These are phyloP conservation scores for Eulemur mongoz DNA, from an alignment of 2,797 vertebrate species.

Conservation along the genomic window DNA sequence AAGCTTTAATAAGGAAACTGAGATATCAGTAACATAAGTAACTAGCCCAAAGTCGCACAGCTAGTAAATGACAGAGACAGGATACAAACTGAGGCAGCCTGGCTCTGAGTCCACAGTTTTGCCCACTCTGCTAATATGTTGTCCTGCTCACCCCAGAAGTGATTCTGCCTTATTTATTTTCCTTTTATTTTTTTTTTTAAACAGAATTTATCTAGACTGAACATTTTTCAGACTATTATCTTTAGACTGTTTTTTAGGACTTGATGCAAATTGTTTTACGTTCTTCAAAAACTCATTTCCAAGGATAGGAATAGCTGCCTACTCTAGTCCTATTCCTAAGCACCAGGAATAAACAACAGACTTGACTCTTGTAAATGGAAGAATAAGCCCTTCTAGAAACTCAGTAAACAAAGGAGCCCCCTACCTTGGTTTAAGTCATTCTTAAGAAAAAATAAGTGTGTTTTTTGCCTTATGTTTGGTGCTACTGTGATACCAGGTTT, in stretches of 20 bases:
- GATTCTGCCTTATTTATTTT: slow-evolving; percentile 15
- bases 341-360: not conserved
- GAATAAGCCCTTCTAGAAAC: slow-evolving; percentile 1
- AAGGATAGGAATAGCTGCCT: not conserved
- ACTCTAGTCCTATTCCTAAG: not conserved
- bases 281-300: slow-evolving; percentile 46
- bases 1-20: not conserved
- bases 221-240: slow-evolving; percentile 17
- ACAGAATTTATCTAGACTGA: not conserved
- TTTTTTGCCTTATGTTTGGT: not conserved
- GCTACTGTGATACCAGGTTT: not conserved
- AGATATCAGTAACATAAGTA: not conserved
- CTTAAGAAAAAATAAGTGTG: not conserved
- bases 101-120: not conserved
- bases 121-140: not conserved
- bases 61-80: not conserved
- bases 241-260: slow-evolving; percentile 48
- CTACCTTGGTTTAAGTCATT: slow-evolving; percentile 30
- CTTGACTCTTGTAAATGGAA: not conserved
- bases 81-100: not conserved
- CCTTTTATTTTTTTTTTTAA: not conserved
- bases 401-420: not conserved
- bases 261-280: slow-evolving; percentile 39
- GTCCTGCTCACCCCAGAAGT: not conserved
- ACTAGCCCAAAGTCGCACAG: not conserved